Conservation (phyloP, 2,888 invertebrate genomes). For the Reticulitermes lucifugus region DNA sequence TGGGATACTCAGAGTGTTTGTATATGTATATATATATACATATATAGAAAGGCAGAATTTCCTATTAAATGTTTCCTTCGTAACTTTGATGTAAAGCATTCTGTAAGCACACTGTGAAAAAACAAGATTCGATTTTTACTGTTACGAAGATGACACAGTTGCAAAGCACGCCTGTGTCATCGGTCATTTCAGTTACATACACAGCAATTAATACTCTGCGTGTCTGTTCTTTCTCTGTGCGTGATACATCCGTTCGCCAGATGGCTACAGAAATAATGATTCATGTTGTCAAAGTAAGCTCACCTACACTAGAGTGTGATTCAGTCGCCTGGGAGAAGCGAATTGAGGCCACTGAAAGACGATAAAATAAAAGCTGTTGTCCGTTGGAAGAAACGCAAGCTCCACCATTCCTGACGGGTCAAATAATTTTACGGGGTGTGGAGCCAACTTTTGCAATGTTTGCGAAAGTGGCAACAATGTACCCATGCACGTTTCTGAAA, state of each 20-base stretch:
- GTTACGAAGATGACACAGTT: neutral
- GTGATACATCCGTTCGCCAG: neutral
- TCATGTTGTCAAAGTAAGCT: neutral
- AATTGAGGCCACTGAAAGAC: constrained; percentile 3
- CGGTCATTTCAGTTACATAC: neutral
- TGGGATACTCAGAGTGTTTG: too few species aligned
- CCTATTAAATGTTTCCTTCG: too few species aligned
- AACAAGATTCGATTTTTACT: neutral
- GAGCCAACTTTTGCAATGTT: neutral
- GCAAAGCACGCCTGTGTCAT: neutral
- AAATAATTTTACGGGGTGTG: neutral
- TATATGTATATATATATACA: too few species aligned
- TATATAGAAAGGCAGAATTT: too few species aligned
- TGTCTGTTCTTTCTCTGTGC: neutral
- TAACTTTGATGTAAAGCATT: too few species aligned
- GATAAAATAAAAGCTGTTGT: neutral
- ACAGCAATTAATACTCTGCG: neutral
- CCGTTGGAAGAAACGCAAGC: neutral
- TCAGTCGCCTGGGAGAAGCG: neutral
- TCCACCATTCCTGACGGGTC: neutral
- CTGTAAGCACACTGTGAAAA: neutral
- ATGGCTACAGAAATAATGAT: neutral
- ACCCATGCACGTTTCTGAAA: neutral
- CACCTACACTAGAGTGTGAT: neutral
- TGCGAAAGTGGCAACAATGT: neutral